Evolutionary conservation across 2,888 invertebrate genomes (phyloP).

Genomic region (Oscheius onirici): DNA sequence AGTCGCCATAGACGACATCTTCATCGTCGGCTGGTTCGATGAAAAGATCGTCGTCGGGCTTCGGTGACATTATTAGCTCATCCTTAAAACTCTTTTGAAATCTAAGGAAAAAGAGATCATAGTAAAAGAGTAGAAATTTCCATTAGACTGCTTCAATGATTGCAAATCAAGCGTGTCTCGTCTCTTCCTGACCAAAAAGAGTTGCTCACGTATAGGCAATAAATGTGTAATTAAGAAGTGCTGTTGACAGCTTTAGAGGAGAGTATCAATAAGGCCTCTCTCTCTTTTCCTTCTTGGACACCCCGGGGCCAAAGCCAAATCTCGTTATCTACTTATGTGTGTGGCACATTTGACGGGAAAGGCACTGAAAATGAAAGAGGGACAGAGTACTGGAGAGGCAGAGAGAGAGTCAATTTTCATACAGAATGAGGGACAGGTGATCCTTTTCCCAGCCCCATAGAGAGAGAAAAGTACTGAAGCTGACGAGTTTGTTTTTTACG

Average conservation of each 20-base stretch:
- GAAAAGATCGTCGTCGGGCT: conserved; percentile 66
- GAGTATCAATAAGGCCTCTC: not conserved
- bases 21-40: conserved; percentile 70
- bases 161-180: conserved; percentile 1
- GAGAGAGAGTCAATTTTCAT: conserved; percentile 2
- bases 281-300: not conserved
- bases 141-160: not conserved
- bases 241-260: not conserved
- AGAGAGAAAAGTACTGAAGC: not conserved
- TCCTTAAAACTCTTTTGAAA: not conserved
- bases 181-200: not conserved
- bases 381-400: not conserved
- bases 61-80: conserved; percentile 44
- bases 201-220: conserved; percentile 5
- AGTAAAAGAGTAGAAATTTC: not conserved
- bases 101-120: not conserved
- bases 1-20: conserved; percentile 69
- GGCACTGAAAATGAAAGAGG: not conserved
- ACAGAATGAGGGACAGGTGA: conserved; percentile 16
- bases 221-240: conserved; percentile 30
- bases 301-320: conserved; percentile 10
- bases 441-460: not conserved
- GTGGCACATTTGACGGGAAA: not conserved
- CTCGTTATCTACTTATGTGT: conserved; percentile 30
- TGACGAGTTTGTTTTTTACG: conserved; percentile 13